Conservation (phyloP, 2,888 invertebrate species). For the Thereva unica region DNA sequence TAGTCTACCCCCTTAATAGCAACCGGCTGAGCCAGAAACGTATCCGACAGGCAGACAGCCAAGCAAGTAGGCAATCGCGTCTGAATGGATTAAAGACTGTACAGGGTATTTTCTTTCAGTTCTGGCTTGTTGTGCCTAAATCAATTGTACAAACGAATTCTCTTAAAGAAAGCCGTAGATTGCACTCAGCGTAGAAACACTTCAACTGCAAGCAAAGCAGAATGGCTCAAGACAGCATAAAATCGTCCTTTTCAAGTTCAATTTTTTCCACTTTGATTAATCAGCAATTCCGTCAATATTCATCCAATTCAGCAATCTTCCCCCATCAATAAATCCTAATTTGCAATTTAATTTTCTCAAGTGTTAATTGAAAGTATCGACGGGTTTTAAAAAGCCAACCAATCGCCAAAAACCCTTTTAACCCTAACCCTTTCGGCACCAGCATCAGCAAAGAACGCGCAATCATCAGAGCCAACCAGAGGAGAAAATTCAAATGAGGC, state of each 20-base stretch:
- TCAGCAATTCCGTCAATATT: constrained; percentile 1
- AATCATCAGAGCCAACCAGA: constrained; percentile 14
- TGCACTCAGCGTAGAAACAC: no score
- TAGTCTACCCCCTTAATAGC: no score
- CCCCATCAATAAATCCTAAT: constrained; percentile 1
- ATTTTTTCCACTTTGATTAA: not conserved
- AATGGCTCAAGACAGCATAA: not conserved
- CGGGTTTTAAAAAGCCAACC: constrained; percentile 24
- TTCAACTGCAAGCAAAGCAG: no score
- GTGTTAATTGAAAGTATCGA: constrained; percentile 35
- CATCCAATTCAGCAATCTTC: constrained; percentile 19
- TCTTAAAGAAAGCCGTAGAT: no score
- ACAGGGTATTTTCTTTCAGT: no score
- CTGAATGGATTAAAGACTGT: no score
- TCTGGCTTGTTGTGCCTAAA: no score
- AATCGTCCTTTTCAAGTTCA: not conserved
- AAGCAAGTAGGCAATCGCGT: no score
- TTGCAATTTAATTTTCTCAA: constrained; percentile 34
- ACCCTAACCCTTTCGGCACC: constrained; percentile 4
- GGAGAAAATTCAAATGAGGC: constrained; percentile 30
- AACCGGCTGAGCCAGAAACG: no score
- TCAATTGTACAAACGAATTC: no score
- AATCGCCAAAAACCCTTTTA: constrained; percentile 19
- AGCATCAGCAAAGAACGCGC: constrained; percentile 1
- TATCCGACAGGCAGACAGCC: no score